Percentiles rank a stretch among this genome's conserved stretches.
phyloP scores from a whole-genome alignment of 2,888 invertebrate species.

The Abscondita cerata region DNA sequence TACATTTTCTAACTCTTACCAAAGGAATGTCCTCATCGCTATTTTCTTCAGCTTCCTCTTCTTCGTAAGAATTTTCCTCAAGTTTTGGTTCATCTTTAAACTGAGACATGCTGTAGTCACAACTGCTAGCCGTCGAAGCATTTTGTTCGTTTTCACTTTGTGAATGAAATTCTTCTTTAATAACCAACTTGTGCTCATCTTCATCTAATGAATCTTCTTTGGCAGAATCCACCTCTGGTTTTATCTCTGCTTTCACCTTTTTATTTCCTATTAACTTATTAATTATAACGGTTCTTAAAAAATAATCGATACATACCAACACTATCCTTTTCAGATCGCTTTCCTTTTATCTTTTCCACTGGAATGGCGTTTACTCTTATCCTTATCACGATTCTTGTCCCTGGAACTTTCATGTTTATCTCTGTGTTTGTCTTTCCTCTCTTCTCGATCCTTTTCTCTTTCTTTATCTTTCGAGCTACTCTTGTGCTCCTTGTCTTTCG shows the following conservation, averaged over 20 bases:
- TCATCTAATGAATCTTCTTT: slow-evolving; percentile 54
- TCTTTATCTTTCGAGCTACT: slow-evolving; percentile 41
- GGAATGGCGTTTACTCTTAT: slow-evolving; percentile 55
- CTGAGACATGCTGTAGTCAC: slow-evolving; percentile 75
- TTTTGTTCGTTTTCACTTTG: slow-evolving; percentile 47
- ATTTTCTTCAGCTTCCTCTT: slow-evolving; percentile 60
- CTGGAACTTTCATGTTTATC: slow-evolving; percentile 49
- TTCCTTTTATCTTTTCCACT: slow-evolving; percentile 64
- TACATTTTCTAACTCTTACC: slow-evolving; percentile 60
- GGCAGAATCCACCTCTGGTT: slow-evolving; percentile 42
- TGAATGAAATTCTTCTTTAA: slow-evolving; percentile 58
- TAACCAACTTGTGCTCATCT: slow-evolving; percentile 55
- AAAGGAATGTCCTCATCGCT: slow-evolving; percentile 80
- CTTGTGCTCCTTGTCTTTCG: slow-evolving; percentile 47
- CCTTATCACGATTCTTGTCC: slow-evolving; percentile 50
- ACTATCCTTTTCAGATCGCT: slow-evolving; percentile 53
- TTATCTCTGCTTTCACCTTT: slow-evolving; percentile 35
- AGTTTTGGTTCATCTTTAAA: slow-evolving; percentile 64
- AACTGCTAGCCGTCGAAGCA: slow-evolving; percentile 70
- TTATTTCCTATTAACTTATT: slow-evolving; percentile 15
- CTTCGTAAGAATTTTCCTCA: slow-evolving; percentile 50
- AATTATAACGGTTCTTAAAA: not conserved
- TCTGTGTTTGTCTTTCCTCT: slow-evolving; percentile 59
- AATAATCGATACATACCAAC: slow-evolving; percentile 40
- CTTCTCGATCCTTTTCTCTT: slow-evolving; percentile 43